A percentile compares a stretch with the other conserved stretches of the same genome.
phyloP scores from a whole-genome alignment of 2,113 vertebrate species.

The Megaceryle torquata region DNA sequence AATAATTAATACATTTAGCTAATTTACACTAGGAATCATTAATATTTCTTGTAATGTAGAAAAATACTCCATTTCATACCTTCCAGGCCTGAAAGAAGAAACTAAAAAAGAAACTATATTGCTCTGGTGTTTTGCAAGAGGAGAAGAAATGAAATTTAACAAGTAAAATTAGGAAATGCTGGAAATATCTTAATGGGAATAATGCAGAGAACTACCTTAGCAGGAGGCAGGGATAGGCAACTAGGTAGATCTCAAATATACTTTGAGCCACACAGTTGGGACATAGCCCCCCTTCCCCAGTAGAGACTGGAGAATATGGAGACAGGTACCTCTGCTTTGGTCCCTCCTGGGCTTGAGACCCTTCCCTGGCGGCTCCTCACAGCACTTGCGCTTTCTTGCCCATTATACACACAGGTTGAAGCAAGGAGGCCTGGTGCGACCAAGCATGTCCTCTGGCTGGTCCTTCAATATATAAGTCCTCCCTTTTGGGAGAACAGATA shows the following conservation, averaged over 20 bases:
- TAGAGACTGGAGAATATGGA: too few relatives aligned
- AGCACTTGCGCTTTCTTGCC: accelerated
- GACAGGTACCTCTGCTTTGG: background rate
- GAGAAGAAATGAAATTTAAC: background rate
- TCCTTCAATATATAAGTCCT: background rate
- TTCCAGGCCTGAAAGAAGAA: background rate
- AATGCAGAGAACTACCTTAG: background rate
- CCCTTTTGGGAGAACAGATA: accelerated
- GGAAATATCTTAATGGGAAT: background rate
- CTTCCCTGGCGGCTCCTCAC: background rate
- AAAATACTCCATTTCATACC: background rate
- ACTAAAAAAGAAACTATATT: background rate
- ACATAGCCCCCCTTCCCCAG: accelerated
- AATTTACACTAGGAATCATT: slow-evolving; percentile 12
- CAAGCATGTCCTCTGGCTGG: accelerated
- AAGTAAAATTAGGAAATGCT: background rate
- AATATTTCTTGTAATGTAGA: background rate
- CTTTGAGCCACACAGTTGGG: background rate
- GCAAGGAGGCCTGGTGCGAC: background rate
- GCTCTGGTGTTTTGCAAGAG: background rate
- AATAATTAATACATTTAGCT: background rate
- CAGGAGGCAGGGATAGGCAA: background rate
- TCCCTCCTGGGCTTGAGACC: background rate
- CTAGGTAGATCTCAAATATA: background rate
- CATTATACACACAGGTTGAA: background rate